phyloP scores from a whole-genome alignment of 2,113 vertebrate species.

The Canis aureus region DNA sequence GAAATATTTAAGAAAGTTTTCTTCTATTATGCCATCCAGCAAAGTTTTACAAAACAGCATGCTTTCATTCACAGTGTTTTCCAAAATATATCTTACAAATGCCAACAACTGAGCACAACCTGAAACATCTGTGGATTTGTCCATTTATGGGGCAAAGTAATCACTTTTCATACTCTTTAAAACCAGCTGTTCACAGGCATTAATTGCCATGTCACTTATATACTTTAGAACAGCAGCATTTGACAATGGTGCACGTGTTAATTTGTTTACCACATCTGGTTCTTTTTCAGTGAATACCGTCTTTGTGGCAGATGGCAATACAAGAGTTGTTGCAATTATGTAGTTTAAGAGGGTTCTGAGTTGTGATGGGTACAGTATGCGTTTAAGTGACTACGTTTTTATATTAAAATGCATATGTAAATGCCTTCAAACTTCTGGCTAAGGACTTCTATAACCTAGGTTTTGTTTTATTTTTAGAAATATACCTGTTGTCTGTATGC shows the following conservation, averaged over 20 bases:
- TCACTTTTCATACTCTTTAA: slow-evolving; percentile 74
- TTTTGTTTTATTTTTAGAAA: slow-evolving; percentile 67
- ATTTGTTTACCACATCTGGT: slow-evolving; percentile 82
- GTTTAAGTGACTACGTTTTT: slow-evolving; percentile 65
- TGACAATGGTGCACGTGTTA: slow-evolving; percentile 75
- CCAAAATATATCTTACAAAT: slow-evolving; percentile 80
- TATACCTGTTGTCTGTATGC: background rate
- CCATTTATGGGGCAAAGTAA: slow-evolving; percentile 75
- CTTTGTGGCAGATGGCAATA: slow-evolving; percentile 72
- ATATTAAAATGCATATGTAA: slow-evolving; percentile 37
- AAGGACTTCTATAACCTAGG: background rate
- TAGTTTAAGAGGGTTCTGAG: slow-evolving; percentile 56
- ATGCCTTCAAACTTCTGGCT: slow-evolving; percentile 22
- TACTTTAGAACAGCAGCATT: slow-evolving; percentile 67
- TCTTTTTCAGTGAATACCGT: slow-evolving; percentile 65
- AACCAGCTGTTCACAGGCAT: slow-evolving; percentile 80
- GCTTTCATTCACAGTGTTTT: slow-evolving; percentile 70
- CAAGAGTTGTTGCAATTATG: slow-evolving; percentile 68
- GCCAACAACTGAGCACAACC: slow-evolving; percentile 75
- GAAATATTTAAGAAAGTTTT: slow-evolving; percentile 66
- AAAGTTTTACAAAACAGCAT: slow-evolving; percentile 74
- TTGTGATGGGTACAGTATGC: background rate
- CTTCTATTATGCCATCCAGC: slow-evolving; percentile 31
- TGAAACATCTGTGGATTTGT: slow-evolving; percentile 79
- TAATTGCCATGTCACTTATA: slow-evolving; percentile 80